Evolutionary conservation across 2,797 vertebrate species (phyloP).

Genomic region (Pangasius sanitwongsei): DNA sequence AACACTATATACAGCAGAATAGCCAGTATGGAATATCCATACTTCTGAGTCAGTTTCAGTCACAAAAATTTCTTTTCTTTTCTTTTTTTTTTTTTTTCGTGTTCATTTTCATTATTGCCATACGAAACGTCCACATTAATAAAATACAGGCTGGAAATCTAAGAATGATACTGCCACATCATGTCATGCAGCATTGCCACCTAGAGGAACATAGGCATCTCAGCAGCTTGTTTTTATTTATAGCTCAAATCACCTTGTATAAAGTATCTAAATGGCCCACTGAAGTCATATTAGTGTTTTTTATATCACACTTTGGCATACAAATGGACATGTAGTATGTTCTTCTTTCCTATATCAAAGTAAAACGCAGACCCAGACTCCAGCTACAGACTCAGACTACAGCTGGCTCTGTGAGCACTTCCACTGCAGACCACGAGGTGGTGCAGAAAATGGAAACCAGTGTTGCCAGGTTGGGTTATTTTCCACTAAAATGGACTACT

Average conservation of each 20-base stretch:
- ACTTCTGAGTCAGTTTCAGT: neutral
- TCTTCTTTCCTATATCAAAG: neutral
- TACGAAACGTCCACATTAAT: neutral
- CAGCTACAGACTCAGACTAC: neutral
- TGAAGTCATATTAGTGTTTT: neutral
- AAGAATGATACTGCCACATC: neutral
- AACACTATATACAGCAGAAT: neutral
- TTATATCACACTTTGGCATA: neutral
- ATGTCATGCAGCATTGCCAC: constrained; percentile 3
- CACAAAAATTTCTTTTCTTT: neutral
- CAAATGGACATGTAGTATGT: neutral
- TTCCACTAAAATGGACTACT: neutral
- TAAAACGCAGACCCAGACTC: neutral
- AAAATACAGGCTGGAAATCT: neutral
- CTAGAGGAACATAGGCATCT: constrained; percentile 13
- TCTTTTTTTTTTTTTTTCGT: neutral
- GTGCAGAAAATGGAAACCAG: neutral
- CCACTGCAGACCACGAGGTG: neutral
- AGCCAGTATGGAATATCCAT: neutral
- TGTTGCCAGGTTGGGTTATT: neutral
- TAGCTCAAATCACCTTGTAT: constrained; percentile 1
- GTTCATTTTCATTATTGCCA: neutral
- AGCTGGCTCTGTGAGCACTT: neutral
- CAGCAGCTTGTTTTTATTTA: neutral
- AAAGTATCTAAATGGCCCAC: neutral